Evolutionary conservation across 2,888 invertebrate genomes (phyloP), one percentile per base, ranked within the genome.

Genomic region (Scaptomyza caliginosa): DNA sequence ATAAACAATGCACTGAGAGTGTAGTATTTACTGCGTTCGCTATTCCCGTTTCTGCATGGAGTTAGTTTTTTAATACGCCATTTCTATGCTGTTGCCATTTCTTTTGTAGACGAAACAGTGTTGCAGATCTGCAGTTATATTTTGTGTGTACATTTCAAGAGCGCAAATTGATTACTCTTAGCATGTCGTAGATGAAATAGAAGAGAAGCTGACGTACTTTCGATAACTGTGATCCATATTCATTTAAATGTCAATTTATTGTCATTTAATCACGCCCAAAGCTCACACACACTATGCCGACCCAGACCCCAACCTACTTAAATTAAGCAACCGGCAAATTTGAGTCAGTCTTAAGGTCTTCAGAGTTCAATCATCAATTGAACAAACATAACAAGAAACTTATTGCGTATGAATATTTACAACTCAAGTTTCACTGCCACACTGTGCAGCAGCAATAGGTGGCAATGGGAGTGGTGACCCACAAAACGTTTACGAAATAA

Each of bases 331-430:
- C 38, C 48, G 19, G 50, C 54, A 46, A 57, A 58, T 17, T 45
- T 45, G n/a, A 45, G 70, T 65, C 55, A 51, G 51, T 69, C 48
- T 58, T 76, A 42, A 57, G 77, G 73, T 72, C 72, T 57, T 63
- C 10, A 19, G 28, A 39, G 80, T 66, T 87, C 85, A 80, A 85
- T 67, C 56, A 46, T 42, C 87, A 80, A 81, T 81, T 81, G 72
- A 79, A 67, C 60, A 48, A 39, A 21, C 39, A 64, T 66, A 28
- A 10, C 11, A 45, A 19, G 43, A 62, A 73, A 81, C 62, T 69
- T 55, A 67, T 64, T 67, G 64, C 68, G 49, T 57, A 56, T 60
- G 49, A 66, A 67, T 81, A 68, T 68, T 62, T 7, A 32, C 36
- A 58, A 46, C 34, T 48, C 17, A 21, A 26, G 2, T 6, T 19